phyloP scores from a whole-genome alignment of 92 coral and sea anemone species.

The Isaurus tuberculatus region DNA sequence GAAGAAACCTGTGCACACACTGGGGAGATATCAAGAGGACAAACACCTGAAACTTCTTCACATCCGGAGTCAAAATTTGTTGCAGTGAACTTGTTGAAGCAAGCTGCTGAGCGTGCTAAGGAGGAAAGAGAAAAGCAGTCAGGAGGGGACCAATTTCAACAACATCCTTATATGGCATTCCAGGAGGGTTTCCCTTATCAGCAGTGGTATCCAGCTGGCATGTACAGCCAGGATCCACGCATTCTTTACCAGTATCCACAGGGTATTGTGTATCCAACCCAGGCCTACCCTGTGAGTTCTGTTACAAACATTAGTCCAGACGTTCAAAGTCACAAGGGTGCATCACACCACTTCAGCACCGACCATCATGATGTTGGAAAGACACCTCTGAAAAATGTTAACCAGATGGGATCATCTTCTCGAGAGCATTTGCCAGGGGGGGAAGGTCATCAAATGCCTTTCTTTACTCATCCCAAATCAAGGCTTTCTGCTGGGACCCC shows the following conservation, averaged over 20 bases:
- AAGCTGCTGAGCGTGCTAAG: constrained; percentile 84
- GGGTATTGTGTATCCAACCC: constrained; percentile 68
- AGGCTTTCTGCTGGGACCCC: constrained; percentile 76
- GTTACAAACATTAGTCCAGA: constrained; percentile 67
- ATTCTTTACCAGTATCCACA: constrained; percentile 68
- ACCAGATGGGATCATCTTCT: constrained; percentile 64
- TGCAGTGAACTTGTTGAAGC: constrained; percentile 88
- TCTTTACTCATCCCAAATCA: constrained; percentile 50
- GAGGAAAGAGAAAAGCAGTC: constrained; percentile 65
- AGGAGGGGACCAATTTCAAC: constrained; percentile 70
- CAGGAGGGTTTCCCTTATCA: constrained; percentile 69
- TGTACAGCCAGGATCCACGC: constrained; percentile 81
- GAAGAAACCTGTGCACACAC: constrained; percentile 81
- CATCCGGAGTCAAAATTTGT: constrained; percentile 57
- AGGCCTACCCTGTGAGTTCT: constrained; percentile 72
- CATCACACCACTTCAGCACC: constrained; percentile 59
- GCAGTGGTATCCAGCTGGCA: constrained; percentile 79
- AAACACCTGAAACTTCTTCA: constrained; percentile 50
- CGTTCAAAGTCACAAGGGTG: constrained; percentile 60
- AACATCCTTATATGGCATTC: constrained; percentile 66
- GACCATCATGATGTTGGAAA: constrained; percentile 63
- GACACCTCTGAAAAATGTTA: constrained; percentile 48
- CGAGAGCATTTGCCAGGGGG: constrained; percentile 52
- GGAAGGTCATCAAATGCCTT: constrained; percentile 59
- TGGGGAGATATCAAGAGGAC: constrained; percentile 63